Conservation (phyloP, 2,113 vertebrate species). For the Spea multiplicata region DNA sequence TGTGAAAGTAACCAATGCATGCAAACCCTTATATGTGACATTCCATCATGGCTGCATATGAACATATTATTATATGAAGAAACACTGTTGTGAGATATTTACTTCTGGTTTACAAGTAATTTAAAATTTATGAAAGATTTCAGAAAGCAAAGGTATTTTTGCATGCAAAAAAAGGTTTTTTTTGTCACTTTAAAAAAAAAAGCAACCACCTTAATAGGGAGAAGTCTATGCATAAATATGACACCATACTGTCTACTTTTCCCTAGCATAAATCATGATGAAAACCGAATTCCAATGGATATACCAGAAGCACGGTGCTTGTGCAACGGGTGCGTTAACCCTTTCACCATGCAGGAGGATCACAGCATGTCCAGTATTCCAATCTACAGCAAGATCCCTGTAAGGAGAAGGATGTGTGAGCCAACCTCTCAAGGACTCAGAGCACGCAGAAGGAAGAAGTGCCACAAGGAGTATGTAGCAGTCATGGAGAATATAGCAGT, state of each 20-base stretch:
- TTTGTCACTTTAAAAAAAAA: too few relatives aligned
- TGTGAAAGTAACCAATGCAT: too few relatives aligned
- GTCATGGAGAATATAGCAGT: conserved; percentile 83
- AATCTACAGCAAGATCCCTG: conserved; percentile 79
- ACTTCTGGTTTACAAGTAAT: too few relatives aligned
- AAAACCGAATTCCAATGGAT: conserved; percentile 68
- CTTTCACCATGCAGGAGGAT: conserved; percentile 83
- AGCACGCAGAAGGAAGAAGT: conserved; percentile 51
- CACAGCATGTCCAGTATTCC: conserved; percentile 80
- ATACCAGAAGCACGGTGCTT: conserved; percentile 77
- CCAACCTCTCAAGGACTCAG: conserved; percentile 29
- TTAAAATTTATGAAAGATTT: too few relatives aligned
- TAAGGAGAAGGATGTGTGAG: conserved; percentile 71
- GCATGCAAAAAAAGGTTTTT: too few relatives aligned
- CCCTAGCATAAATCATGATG: conserved; percentile 77
- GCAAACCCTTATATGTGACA: too few relatives aligned
- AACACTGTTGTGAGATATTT: too few relatives aligned
- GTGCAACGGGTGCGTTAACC: conserved; percentile 78
- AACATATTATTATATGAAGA: too few relatives aligned
- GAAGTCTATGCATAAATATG: too few relatives aligned
- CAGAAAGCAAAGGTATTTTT: too few relatives aligned
- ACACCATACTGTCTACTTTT: not conserved
- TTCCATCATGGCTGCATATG: too few relatives aligned
- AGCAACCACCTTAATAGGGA: too few relatives aligned
- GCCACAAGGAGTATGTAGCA: conserved; percentile 63